Conservation (phyloP, 2,888 invertebrate genomes). For the Atrina japonica region DNA sequence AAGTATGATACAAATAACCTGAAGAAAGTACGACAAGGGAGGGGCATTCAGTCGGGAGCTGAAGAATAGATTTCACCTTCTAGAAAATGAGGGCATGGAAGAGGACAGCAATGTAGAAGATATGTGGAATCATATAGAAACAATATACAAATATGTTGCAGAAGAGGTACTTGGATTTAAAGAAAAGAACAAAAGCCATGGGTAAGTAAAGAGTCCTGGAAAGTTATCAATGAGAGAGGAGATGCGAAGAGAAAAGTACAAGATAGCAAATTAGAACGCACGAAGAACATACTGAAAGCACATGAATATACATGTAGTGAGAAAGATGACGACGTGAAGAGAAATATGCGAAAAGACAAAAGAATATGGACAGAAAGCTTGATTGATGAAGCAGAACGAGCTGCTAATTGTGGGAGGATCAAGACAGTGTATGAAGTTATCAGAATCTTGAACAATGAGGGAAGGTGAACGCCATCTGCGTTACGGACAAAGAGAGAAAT, state of each 20-base stretch:
- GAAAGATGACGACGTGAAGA: background rate
- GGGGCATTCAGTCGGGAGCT: slow-evolving; percentile 14
- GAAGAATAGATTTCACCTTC: slow-evolving; percentile 12
- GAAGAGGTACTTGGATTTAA: background rate
- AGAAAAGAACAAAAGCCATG: slow-evolving; percentile 1
- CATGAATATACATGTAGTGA: slow-evolving; percentile 8
- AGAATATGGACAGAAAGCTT: slow-evolving; percentile 3
- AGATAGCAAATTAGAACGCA: slow-evolving; percentile 14
- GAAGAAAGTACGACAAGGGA: slow-evolving; percentile 15
- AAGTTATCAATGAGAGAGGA: slow-evolving; percentile 2
- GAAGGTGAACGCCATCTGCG: background rate
- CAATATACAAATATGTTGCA: slow-evolving; percentile 2
- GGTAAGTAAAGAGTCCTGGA: slow-evolving; percentile 7
- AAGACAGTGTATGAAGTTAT: background rate
- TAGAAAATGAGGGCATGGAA: too few relatives aligned
- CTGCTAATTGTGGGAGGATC: slow-evolving; percentile 11
- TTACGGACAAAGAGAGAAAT: slow-evolving; percentile 3
- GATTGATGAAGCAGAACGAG: background rate
- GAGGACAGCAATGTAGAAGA: background rate
- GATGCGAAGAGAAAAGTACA: slow-evolving; percentile 1
- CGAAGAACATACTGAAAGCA: slow-evolving; percentile 1
- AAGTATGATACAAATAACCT: slow-evolving; percentile 19
- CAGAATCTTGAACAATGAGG: slow-evolving; percentile 5
- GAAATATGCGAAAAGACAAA: slow-evolving; percentile 1
- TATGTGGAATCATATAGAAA: slow-evolving; percentile 1